Conservation (phyloP, 2,888 invertebrate genomes). For the Aspidapion aeneum region DNA sequence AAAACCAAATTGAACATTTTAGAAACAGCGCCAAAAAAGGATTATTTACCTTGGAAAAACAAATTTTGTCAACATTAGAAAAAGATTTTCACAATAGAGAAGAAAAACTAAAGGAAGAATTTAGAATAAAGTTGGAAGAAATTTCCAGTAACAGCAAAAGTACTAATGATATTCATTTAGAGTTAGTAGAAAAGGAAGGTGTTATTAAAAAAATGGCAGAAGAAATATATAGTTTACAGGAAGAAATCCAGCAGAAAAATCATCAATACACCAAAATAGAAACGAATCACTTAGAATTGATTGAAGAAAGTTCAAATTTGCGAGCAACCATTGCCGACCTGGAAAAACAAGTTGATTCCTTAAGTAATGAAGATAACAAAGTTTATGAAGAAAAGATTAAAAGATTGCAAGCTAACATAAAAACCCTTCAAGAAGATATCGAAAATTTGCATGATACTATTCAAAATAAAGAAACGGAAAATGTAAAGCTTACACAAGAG, state of each 20-base stretch:
- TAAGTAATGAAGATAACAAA: slow-evolving; percentile 23
- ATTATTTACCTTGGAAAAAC: slow-evolving; percentile 39
- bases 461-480: slow-evolving; percentile 29
- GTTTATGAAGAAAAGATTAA: slow-evolving; percentile 25
- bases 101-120: slow-evolving; percentile 32
- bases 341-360: slow-evolving; percentile 28
- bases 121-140: slow-evolving; percentile 35
- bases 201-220: slow-evolving; percentile 40
- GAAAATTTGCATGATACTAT: slow-evolving; percentile 26
- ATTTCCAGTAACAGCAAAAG: slow-evolving; percentile 31
- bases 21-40: slow-evolving; percentile 48
- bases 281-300: slow-evolving; percentile 40
- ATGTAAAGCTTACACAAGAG: slow-evolving; percentile 23
- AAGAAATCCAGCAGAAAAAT: slow-evolving; percentile 26
- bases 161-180: slow-evolving; percentile 48
- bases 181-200: slow-evolving; percentile 50
- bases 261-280: slow-evolving; percentile 37
- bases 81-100: slow-evolving; percentile 34
- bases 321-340: slow-evolving; percentile 27
- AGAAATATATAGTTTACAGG: slow-evolving; percentile 28
- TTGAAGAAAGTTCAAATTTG: slow-evolving; percentile 35
- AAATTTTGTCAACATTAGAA: slow-evolving; percentile 36
- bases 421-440: slow-evolving; percentile 30
- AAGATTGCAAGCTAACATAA: slow-evolving; percentile 30
- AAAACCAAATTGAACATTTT: slow-evolving; percentile 49